A percentile compares a stretch with the other conserved stretches of the same genome.
Evolutionary conservation across 2,888 invertebrate genomes (phyloP).

Genomic region (Ischnus inquisitorius): DNA sequence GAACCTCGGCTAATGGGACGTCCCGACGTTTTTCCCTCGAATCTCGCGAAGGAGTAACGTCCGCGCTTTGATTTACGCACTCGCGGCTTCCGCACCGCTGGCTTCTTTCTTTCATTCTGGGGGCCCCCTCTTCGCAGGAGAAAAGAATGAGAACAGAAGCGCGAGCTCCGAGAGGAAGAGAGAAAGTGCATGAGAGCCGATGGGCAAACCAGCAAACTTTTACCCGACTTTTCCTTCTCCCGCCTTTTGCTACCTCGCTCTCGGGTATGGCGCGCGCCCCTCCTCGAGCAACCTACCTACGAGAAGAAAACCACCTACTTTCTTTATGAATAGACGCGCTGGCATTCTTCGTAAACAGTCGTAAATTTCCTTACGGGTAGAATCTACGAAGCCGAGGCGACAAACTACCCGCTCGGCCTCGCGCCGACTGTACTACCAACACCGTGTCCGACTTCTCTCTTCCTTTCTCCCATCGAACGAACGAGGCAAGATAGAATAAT

Average conservation of each 20-base stretch:
- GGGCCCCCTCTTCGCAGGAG: neutral
- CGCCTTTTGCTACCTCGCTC: conserved; percentile 8
- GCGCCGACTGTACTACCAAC: conserved; percentile 9
- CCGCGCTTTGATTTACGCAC: conserved; percentile 66
- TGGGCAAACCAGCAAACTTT: conserved; percentile 53
- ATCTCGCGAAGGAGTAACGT: conserved; percentile 36
- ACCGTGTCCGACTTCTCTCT: conserved; percentile 5
- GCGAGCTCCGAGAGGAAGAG: neutral
- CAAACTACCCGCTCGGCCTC: conserved; percentile 51
- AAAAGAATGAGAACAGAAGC: neutral
- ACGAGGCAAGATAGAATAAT: conserved; percentile 37
- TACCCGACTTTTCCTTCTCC: conserved; percentile 42
- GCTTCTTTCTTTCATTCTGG: conserved; percentile 48
- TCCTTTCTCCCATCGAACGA: conserved; percentile 24
- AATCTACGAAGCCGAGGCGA: conserved; percentile 36
- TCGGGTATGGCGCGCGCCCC: neutral
- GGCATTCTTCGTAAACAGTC: conserved; percentile 64
- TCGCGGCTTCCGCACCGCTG: conserved; percentile 58
- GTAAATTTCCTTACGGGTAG: conserved; percentile 54
- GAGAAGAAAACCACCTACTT: conserved; percentile 60
- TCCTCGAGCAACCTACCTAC: conserved; percentile 22
- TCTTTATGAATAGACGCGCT: conserved; percentile 62
- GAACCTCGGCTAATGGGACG: conserved; percentile 60
- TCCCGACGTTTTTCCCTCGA: conserved; percentile 54
- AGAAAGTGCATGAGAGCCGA: conserved; percentile 39